Percentiles rank a stretch among this genome's conserved stretches.
Evolutionary conservation across 2,888 invertebrate genomes (phyloP).

Genomic region (Noctua fimbriata): DNA sequence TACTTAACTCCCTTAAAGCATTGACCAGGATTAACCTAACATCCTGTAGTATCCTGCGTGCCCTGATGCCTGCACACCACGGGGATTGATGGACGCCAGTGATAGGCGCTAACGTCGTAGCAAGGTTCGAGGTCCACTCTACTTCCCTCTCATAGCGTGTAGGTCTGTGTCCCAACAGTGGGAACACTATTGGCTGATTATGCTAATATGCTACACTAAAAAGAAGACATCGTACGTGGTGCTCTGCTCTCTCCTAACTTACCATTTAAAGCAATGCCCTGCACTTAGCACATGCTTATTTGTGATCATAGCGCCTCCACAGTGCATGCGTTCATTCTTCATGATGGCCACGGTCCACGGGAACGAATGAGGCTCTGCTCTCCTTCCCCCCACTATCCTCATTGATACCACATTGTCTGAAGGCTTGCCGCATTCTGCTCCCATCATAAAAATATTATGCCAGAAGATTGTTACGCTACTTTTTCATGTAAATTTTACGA

Average conservation of each 20-base stretch:
- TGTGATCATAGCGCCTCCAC: slow-evolving; percentile 90
- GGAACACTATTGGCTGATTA: neutral
- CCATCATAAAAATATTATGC: slow-evolving; percentile 75
- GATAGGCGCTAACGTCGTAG: neutral
- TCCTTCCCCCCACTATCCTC: slow-evolving; percentile 90
- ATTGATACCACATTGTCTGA: slow-evolving; percentile 91
- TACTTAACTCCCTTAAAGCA: neutral
- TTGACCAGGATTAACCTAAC: neutral
- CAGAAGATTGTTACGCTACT: slow-evolving; percentile 7
- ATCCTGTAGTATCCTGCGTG: neutral
- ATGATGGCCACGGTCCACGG: slow-evolving; percentile 91
- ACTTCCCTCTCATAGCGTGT: neutral
- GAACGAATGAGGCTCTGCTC: slow-evolving; percentile 86
- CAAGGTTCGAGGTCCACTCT: neutral
- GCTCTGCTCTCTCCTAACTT: slow-evolving; percentile 43
- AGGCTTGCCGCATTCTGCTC: slow-evolving; percentile 87
- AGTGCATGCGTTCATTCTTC: slow-evolving; percentile 84
- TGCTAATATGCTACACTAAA: neutral
- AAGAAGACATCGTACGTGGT: neutral
- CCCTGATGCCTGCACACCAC: neutral
- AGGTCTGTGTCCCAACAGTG: neutral
- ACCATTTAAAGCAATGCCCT: slow-evolving; percentile 91
- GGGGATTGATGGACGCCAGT: neutral
- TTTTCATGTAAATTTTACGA: neutral
- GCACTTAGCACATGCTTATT: slow-evolving; percentile 89